Percentiles rank a stretch among this genome's conserved stretches.
phyloP scores from a whole-genome alignment of 2,888 invertebrate species.

The Busseola fusca region DNA sequence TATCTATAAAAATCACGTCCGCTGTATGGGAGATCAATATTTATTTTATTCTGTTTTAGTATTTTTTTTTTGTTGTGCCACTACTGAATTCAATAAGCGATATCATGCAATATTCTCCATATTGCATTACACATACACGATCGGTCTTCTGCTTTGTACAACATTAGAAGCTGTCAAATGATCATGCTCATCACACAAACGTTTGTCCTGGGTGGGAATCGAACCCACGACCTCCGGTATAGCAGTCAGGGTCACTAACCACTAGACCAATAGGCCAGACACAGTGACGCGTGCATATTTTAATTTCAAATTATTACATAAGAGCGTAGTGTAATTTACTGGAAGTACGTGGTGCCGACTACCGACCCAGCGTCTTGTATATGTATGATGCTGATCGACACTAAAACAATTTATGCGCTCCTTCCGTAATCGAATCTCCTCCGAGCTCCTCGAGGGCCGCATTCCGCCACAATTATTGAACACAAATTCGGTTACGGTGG shows the following conservation, averaged over 20 bases:
- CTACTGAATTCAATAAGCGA: not conserved
- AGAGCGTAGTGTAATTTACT: conserved; percentile 26
- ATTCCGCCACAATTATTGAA: conserved; percentile 81
- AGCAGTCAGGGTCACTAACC: no score
- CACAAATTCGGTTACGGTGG: conserved; percentile 76
- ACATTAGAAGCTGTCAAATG: no score
- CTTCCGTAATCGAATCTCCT: conserved; percentile 78
- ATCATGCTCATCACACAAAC: no score
- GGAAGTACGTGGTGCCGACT: conserved; percentile 11
- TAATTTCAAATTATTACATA: conserved; percentile 1
- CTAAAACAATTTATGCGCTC: conserved; percentile 84
- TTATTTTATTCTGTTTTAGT: no score
- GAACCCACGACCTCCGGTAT: no score
- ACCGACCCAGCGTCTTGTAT: conserved; percentile 51
- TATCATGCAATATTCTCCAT: not conserved
- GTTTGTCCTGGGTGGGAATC: no score
- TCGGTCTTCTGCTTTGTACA: no score
- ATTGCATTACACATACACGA: no score
- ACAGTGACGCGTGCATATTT: not conserved
- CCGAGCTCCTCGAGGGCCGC: conserved; percentile 71
- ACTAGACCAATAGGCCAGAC: no score
- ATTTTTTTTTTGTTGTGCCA: not conserved
- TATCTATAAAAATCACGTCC: no score
- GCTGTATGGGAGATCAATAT: no score
- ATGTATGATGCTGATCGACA: conserved; percentile 71